phyloP scores from a whole-genome alignment of 1,140 invertebrate species.

The Trichonephila clavipes region DNA sequence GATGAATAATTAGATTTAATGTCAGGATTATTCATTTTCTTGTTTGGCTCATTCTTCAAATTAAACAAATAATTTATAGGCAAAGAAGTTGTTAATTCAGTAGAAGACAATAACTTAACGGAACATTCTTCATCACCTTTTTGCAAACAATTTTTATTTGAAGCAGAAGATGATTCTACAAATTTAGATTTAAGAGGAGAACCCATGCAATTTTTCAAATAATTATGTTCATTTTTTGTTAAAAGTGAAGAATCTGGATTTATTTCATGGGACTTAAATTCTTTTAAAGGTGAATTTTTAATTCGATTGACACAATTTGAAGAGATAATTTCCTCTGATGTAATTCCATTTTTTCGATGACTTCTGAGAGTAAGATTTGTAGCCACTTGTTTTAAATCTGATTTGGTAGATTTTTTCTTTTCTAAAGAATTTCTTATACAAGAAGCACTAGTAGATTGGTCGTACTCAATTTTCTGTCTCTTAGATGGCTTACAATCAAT shows the following conservation, averaged over 20 bases:
- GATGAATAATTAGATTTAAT: constrained; percentile 6
- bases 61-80: background rate
- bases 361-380: constrained; percentile 12
- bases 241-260: background rate
- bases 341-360: background rate
- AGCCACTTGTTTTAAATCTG: background rate
- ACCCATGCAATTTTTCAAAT: background rate
- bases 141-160: background rate
- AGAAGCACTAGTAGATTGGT: background rate
- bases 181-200: background rate
- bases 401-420: background rate
- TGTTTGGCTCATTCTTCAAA: background rate
- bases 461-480: background rate
- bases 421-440: background rate
- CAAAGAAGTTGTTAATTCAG: background rate
- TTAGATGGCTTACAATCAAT: background rate
- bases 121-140: background rate
- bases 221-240: background rate
- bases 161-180: background rate
- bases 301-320: background rate
- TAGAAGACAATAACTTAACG: background rate
- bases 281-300: background rate
- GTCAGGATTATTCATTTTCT: background rate
- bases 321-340: background rate
- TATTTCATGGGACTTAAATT: background rate